A percentile compares a stretch with the other conserved stretches of the same genome.
phyloP scores from a whole-genome alignment of 2,888 invertebrate species.

The Drosophila subquinaria region DNA sequence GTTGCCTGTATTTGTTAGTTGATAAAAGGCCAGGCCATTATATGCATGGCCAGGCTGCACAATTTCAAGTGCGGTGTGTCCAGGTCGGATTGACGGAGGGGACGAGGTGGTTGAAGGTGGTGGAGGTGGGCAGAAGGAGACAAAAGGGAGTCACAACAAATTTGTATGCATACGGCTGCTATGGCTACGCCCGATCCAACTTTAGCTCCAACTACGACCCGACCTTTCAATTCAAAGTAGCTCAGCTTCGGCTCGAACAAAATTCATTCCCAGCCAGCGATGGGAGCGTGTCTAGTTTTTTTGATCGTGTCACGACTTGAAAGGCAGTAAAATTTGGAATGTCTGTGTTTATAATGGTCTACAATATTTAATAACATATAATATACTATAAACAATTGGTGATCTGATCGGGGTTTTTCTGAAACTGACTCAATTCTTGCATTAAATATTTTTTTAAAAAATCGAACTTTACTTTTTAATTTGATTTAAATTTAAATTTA shows the following conservation, averaged over 20 bases:
- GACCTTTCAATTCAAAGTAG: slow-evolving; percentile 84
- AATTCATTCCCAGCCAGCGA: background rate
- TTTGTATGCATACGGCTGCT: slow-evolving; percentile 82
- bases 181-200: slow-evolving; percentile 64
- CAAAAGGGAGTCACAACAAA: slow-evolving; percentile 56
- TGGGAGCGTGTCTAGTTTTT: background rate
- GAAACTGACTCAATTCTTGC: too few relatives aligned
- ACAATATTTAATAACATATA: too few relatives aligned
- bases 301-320: background rate
- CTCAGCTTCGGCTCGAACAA: slow-evolving; percentile 39
- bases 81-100: slow-evolving; percentile 35
- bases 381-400: too few relatives aligned
- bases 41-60: slow-evolving; percentile 81
- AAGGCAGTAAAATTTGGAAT: too few relatives aligned
- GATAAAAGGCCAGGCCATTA: slow-evolving; percentile 82
- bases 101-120: background rate
- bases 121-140: background rate
- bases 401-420: too few relatives aligned
- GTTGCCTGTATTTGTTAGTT: slow-evolving; percentile 78
- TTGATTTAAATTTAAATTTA: too few relatives aligned
- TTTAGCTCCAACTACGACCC: slow-evolving; percentile 51
- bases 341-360: too few relatives aligned
- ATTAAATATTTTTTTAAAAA: too few relatives aligned
- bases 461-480: too few relatives aligned
- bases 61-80: slow-evolving; percentile 75